Base-by-base conservation (phyloP, 2,113 vertebrate species). In the Psittacula cyanocephala region DNA sequence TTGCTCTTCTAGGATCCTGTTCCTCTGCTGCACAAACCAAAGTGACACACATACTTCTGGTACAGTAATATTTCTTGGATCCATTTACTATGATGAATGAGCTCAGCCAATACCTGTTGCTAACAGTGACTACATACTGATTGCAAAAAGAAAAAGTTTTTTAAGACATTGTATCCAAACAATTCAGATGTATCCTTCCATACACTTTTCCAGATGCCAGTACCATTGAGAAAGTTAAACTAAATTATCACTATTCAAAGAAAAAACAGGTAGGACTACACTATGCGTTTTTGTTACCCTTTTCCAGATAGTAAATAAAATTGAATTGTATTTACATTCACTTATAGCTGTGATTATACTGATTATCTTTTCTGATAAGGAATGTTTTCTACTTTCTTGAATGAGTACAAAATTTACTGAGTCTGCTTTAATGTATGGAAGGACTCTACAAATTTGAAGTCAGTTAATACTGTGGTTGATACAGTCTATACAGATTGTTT, bases 21-120 rank as follows among this genome's bases (percentile, higher is more conserved):
- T 91, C 8, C 15, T 49, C 41, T 4, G 13, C 7, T 6, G 63
- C 75, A 52, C 39, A 47, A 39, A 50, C 29, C 64, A 52, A 50
- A 67, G 41, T 0, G 0, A 47, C 1, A 3, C 47, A 29, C 0
- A 1, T 29, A 24, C 33, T 35, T n/a, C 11, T 57, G 33, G 27
- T 29, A 28, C 39, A 9, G n/a, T 20, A 63, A 44, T 12, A 15
- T n/a, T 71, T 91, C 35, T 60, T 11, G 20, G 59, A 80, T 55
- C 33, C n/a, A 5, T 43, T 59, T 43, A 35, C 25, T 37, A 18
- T 23, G 53, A 37, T 28, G 25, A 47, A 76, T 85, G 16, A 62
- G 43, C 82, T 71, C 23, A 3, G 77, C 14, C 77, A 91, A 81
- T 9, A 10, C 23, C 39, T 71, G 31, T 84, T 81, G 81, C 67